Evolutionary conservation across 1,140 invertebrate genomes (phyloP).

Genomic region (Eulimnadia texana): DNA sequence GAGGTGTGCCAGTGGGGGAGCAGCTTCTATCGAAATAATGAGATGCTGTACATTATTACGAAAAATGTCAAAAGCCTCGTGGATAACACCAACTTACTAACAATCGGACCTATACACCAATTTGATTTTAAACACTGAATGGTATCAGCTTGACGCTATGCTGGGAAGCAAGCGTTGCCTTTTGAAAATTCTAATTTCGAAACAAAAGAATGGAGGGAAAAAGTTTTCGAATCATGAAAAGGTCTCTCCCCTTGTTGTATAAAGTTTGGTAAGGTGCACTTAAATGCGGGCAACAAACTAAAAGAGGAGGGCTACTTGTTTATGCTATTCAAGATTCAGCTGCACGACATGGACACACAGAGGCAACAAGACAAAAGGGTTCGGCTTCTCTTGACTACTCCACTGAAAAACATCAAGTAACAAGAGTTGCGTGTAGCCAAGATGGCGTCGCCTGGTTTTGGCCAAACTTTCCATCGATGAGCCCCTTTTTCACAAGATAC

Average conservation of each 20-base stretch:
- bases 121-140: too few species aligned
- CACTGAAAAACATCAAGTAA: neutral
- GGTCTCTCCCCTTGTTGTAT: too few species aligned
- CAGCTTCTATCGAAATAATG: neutral
- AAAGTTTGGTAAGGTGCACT: neutral
- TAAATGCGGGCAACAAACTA: neutral
- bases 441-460: neutral
- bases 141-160: too few species aligned
- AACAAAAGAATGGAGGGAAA: too few species aligned
- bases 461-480: neutral
- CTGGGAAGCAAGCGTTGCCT: too few species aligned
- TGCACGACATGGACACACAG: neutral
- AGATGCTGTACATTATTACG: neutral
- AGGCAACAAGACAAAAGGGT: neutral
- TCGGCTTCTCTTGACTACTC: neutral
- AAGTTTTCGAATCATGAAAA: too few species aligned
- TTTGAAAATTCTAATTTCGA: too few species aligned
- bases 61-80: too few species aligned
- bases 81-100: too few species aligned
- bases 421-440: neutral
- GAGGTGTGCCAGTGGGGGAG: neutral
- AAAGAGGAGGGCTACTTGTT: neutral
- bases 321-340: neutral
- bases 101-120: too few species aligned
- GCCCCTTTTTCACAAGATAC: neutral